Evolutionary conservation across 2,888 invertebrate species (phyloP).

Genomic region (Zonitis immaculata): DNA sequence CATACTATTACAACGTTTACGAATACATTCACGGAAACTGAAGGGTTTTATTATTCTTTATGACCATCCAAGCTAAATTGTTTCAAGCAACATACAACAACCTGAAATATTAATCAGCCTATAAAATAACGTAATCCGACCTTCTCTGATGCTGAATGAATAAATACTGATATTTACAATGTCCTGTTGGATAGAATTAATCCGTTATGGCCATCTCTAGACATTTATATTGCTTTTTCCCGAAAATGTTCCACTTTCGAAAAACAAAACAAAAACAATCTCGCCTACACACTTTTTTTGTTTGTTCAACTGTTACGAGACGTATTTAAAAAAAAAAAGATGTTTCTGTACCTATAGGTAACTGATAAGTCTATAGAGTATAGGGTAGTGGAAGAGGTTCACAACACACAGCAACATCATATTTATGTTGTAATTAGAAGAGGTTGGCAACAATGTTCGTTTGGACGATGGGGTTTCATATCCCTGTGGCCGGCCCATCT

Average conservation of each 20-base stretch:
- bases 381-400: too few relatives aligned
- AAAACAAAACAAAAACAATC: not conserved
- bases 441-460: constrained; percentile 18
- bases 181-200: not conserved
- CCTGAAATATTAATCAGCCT: constrained; percentile 30
- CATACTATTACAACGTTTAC: constrained; percentile 19
- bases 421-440: constrained; percentile 36
- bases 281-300: too few relatives aligned
- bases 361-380: too few relatives aligned
- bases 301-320: too few relatives aligned
- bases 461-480: constrained; percentile 17
- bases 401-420: constrained; percentile 24
- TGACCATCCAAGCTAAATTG: constrained; percentile 28
- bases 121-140: constrained; percentile 23
- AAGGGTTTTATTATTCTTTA: constrained; percentile 31
- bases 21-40: constrained; percentile 28
- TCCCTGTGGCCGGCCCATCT: constrained; percentile 24
- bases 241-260: too few relatives aligned
- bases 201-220: not conserved
- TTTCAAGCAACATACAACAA: constrained; percentile 28
- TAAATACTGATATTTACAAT: constrained; percentile 3
- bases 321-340: too few relatives aligned
- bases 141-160: not conserved
- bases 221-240: not conserved
- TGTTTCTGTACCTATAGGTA: too few relatives aligned